A percentile compares a stretch with the other conserved stretches of the same genome.
Conservation (phyloP, 2,888 invertebrate species). For the Sylvicola cinctus region DNA sequence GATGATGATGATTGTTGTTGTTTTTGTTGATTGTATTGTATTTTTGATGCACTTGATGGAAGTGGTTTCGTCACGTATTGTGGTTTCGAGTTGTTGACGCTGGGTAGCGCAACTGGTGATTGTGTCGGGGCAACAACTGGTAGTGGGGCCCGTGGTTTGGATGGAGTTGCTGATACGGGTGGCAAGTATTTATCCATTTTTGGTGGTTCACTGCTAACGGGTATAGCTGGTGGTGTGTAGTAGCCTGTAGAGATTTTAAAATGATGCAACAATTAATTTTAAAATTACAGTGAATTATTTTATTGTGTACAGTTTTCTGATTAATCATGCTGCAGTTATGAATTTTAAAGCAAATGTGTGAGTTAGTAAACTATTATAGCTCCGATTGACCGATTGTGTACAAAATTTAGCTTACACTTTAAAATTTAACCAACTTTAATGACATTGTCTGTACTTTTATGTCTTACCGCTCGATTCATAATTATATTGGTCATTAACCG, state of each 20-base stretch:
- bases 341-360: too few species aligned
- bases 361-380: too few species aligned
- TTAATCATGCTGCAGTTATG: too few species aligned
- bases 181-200: constrained; percentile 14
- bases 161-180: constrained; percentile 27
- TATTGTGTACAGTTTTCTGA: too few species aligned
- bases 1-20: neutral
- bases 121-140: constrained; percentile 30
- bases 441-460: too few species aligned
- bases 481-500: too few species aligned
- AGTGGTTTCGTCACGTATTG: constrained; percentile 15
- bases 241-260: constrained; percentile 13
- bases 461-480: too few species aligned
- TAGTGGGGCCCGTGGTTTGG: constrained; percentile 25
- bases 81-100: constrained; percentile 6
- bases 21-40: neutral
- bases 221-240: constrained; percentile 23
- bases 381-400: too few species aligned
- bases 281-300: too few species aligned
- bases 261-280: too few species aligned
- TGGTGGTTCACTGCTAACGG: constrained; percentile 21
- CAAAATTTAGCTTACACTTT: too few species aligned
- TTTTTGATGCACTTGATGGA: constrained; percentile 9
- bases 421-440: too few species aligned
- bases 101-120: constrained; percentile 26